A percentile compares a stretch with the other conserved stretches of the same genome.
Evolutionary conservation across 2,888 invertebrate species (phyloP).

Genomic region (Tetranychus piercei): DNA sequence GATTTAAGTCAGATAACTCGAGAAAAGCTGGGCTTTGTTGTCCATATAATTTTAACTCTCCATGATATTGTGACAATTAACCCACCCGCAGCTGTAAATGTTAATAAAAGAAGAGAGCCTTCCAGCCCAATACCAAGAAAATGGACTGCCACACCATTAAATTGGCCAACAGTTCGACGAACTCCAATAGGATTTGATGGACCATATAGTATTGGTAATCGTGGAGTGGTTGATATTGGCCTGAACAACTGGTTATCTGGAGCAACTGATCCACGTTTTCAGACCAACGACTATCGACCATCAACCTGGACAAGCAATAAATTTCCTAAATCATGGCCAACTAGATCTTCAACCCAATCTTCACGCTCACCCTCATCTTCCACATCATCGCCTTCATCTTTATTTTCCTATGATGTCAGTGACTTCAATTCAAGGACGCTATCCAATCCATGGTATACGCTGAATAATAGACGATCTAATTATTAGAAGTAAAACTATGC

Average conservation of each 20-base stretch:
- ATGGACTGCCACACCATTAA: not conserved
- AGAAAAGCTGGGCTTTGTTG: slow-evolving; percentile 25
- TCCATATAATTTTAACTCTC: not conserved
- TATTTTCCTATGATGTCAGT: not conserved
- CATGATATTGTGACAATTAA: not conserved
- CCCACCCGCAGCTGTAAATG: not conserved
- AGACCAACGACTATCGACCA: not conserved
- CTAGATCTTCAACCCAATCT: not conserved
- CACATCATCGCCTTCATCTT: not conserved
- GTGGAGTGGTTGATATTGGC: not conserved
- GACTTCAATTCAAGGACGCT: not conserved
- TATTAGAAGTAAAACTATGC: not conserved
- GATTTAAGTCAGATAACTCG: slow-evolving; percentile 23
- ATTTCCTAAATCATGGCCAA: not conserved
- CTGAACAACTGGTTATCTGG: not conserved
- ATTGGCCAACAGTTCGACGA: not conserved
- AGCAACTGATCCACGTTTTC: not conserved
- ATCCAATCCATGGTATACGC: not conserved
- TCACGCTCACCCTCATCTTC: not conserved
- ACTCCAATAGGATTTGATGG: not conserved
- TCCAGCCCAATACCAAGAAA: not conserved
- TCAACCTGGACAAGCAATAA: not conserved
- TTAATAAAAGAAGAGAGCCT: not conserved
- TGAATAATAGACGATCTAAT: not conserved
- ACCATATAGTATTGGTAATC: not conserved